Evolutionary conservation across 2,113 vertebrate species (phyloP).

Genomic region (Chaetorhynchus papuensis): DNA sequence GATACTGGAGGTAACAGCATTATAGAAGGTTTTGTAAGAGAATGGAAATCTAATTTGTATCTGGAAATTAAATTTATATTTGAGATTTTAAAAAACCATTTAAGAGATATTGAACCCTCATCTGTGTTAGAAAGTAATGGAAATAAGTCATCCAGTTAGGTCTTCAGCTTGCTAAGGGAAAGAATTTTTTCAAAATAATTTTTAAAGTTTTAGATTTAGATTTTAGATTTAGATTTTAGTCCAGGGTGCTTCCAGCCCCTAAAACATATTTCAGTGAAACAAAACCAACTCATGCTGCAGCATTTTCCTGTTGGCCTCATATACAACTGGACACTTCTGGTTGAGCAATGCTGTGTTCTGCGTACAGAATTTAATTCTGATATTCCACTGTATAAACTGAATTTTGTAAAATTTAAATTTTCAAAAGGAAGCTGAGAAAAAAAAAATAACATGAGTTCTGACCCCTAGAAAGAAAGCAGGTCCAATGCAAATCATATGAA

Average conservation of each 20-base stretch:
- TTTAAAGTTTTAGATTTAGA: neutral
- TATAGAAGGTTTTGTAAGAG: slow-evolving; percentile 25
- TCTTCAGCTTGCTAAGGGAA: neutral
- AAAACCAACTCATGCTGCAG: neutral
- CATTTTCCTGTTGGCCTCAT: neutral
- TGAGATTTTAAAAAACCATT: neutral
- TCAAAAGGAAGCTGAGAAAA: neutral
- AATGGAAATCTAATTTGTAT: slow-evolving; percentile 44
- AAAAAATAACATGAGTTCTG: neutral
- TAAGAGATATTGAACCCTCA: neutral
- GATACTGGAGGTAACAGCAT: slow-evolving; percentile 11
- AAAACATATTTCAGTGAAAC: neutral
- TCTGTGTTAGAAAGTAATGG: neutral
- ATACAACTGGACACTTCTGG: neutral
- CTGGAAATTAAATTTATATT: slow-evolving; percentile 52
- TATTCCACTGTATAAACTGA: neutral
- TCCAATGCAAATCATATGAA: neutral
- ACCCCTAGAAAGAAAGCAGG: neutral
- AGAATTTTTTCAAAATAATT: neutral
- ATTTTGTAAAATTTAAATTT: neutral
- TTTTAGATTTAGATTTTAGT: neutral
- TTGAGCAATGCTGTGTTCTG: neutral
- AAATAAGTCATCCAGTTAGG: neutral
- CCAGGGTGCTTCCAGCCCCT: neutral
- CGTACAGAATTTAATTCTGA: neutral